phyloP scores from a whole-genome alignment of 1,140 invertebrate species.

The Eriocheir sinensis region DNA sequence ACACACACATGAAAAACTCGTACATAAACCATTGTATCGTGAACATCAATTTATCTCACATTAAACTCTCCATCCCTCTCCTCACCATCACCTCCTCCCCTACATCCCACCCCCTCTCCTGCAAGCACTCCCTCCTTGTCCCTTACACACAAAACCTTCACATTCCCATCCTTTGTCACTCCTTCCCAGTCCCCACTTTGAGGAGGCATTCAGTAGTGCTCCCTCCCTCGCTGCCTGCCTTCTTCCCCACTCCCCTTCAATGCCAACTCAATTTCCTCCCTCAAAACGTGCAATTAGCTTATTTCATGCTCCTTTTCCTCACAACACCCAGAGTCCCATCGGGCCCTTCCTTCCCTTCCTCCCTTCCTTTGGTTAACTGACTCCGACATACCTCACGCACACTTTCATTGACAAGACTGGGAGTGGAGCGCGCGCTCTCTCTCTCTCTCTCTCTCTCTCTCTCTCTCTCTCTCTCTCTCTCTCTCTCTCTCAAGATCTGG shows the following conservation, averaged over 20 bases:
- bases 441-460: constrained; percentile 22
- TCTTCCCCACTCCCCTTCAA: background rate
- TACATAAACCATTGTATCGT: too few relatives aligned
- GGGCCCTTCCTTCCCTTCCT: background rate
- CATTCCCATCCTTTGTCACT: too few relatives aligned
- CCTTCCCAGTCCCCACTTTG: too few relatives aligned
- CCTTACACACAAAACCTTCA: too few relatives aligned
- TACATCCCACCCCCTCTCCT: too few relatives aligned
- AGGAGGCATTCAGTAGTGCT: too few relatives aligned
- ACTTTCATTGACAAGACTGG: background rate
- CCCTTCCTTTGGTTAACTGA: background rate
- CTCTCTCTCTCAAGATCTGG: background rate
- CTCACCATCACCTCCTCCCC: background rate
- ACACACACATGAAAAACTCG: too few relatives aligned
- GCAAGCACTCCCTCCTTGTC: too few relatives aligned
- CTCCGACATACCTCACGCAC: background rate
- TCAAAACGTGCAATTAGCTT: constrained; percentile 7
- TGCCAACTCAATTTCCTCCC: background rate
- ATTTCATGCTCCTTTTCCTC: constrained; percentile 2
- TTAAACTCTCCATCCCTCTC: too few relatives aligned
- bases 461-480: constrained; percentile 22
- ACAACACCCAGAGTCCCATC: background rate
- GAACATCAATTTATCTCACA: too few relatives aligned
- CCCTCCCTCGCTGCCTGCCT: background rate
- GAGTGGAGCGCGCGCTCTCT: background rate